phyloP scores from a whole-genome alignment of 2,113 vertebrate genomes.

The Piaya cayana region DNA sequence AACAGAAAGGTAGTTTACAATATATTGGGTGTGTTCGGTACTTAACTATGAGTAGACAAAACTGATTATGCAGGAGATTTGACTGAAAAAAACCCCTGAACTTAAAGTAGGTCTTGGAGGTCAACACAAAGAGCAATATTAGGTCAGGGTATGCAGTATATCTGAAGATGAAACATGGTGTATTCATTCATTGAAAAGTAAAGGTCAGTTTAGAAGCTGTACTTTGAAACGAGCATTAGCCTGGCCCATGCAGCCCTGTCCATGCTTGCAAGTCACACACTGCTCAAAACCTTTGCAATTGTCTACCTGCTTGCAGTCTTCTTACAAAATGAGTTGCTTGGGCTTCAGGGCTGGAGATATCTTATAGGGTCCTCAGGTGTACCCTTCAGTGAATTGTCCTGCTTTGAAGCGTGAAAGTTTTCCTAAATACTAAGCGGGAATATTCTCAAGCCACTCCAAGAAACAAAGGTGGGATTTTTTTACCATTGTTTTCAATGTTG shows the following conservation, averaged over 20 bases:
- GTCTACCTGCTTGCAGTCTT: neutral
- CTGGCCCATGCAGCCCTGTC: neutral
- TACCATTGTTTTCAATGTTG: neutral
- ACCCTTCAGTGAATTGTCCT: neutral
- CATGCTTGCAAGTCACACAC: neutral
- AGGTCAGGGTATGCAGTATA: neutral
- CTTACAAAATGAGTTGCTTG: rapidly evolving
- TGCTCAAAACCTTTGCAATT: neutral
- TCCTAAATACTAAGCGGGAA: neutral
- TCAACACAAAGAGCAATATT: neutral
- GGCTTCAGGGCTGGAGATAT: neutral
- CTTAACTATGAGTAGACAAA: neutral
- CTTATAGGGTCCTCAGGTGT: neutral
- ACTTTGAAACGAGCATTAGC: neutral
- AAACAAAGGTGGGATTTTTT: neutral
- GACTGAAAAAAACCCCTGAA: neutral
- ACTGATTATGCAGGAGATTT: neutral
- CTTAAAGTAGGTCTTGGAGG: neutral
- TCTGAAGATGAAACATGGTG: neutral
- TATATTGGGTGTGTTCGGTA: neutral
- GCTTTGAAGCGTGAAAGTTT: neutral
- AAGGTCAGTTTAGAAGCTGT: neutral
- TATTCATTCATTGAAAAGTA: neutral
- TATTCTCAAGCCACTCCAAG: neutral
- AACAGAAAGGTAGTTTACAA: neutral